Evolutionary conservation across 2,888 invertebrate species (phyloP), one percentile per base, ranked within the genome.

Genomic region (Anthophora plumipes): DNA sequence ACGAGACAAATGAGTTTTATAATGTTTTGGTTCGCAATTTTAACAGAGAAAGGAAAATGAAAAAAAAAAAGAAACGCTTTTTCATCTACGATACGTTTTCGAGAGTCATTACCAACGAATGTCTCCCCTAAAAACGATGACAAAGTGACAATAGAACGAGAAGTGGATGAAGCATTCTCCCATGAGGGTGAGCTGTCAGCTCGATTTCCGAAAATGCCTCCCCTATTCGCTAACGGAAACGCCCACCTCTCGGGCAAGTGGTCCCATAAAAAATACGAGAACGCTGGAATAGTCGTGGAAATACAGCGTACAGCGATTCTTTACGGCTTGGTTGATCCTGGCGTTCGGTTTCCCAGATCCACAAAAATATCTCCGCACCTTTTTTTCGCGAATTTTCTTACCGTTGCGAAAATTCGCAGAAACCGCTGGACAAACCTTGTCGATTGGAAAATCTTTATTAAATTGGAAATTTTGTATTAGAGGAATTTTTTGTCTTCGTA

Each of bases 201-300:
- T 55, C 64, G 64, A 64, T 55, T 48, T 57, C 72, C 39, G 48
- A 57, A 64, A 64, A 64, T 22, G 39, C 48, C 46, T 25, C 6
- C 37, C 55, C 7, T 20, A 22, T n/a, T 11, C 12, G 20, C 43
- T 8, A 2, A 14, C 25, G 25, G 41, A 14, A 25, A 41, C 14
- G 3, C 11, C 60, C 8, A 11, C n/a, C 14, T 8, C 22, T n/a
- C 37, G 70, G 7, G 12, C 7, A 41, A 20, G 6, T 17, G 39
- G 66, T 4, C 14, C 41, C 41, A 22, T 61, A 71, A 61, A 52
- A 52, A 71, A 54, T 22, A 43, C 50, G 25, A 20, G 25, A 41
- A 50, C 20, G 37, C 52, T 9, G 12, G n/a, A 6, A 25, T n/a
- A 55, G 4, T 25, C 7, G 41, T 41, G 41, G n/a, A 55, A 57